Evolutionary conservation across 37 sponge, comb jelly and placozoan species (phyloP).

Genomic region (Beroe forskalii): DNA sequence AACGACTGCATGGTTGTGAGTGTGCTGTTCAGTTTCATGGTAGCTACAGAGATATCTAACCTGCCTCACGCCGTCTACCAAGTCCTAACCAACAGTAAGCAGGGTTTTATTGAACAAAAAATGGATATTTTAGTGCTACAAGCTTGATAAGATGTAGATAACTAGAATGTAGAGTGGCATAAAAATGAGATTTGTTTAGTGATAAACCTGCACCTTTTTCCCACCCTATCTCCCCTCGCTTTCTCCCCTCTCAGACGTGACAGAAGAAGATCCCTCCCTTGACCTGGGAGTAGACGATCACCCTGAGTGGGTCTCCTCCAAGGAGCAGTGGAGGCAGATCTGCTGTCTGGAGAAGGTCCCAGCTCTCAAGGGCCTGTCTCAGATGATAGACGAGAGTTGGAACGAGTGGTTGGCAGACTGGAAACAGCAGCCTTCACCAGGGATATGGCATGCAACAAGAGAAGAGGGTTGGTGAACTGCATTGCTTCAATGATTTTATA

Average conservation of each 20-base stretch:
- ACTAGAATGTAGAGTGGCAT: too few relatives aligned
- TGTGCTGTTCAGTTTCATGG: conserved; percentile 60
- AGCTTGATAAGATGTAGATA: too few relatives aligned
- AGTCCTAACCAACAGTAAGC: conserved; percentile 31
- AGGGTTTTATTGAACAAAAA: too few relatives aligned
- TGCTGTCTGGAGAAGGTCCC: conserved; percentile 41
- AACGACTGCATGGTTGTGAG: background rate
- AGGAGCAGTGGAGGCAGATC: conserved; percentile 20
- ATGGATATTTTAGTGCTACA: too few relatives aligned
- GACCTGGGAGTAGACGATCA: conserved; percentile 35
- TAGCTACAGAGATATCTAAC: background rate
- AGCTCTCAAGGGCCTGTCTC: conserved; percentile 44
- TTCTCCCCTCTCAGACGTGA: background rate
- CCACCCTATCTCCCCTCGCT: too few relatives aligned
- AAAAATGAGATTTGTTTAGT: too few relatives aligned
- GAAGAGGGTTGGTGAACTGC: background rate
- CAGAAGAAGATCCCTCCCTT: background rate
- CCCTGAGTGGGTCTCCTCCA: conserved; percentile 19
- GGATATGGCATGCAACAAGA: conserved; percentile 58
- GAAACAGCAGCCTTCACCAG: conserved; percentile 42
- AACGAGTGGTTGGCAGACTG: conserved; percentile 43
- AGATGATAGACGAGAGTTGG: conserved; percentile 48
- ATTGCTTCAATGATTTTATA: too few relatives aligned
- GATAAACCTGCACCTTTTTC: too few relatives aligned
- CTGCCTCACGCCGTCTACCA: conserved; percentile 25